A percentile compares a stretch with the other conserved stretches of the same genome.
Evolutionary conservation across 2,888 invertebrate species (phyloP).

Genomic region (Hydraecia micacea): DNA sequence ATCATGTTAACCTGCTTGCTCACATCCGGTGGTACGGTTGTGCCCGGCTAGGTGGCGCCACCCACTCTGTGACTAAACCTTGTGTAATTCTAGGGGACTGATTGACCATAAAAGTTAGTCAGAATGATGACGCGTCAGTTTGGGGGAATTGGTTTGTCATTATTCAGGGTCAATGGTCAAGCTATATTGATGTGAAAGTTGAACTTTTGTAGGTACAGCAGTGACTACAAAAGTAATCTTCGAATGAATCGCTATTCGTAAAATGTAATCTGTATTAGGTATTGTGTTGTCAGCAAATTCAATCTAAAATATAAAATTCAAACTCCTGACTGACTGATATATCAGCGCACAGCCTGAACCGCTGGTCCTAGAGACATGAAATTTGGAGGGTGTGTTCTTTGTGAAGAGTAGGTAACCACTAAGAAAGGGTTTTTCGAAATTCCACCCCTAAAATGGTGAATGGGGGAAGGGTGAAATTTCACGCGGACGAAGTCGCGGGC

Average conservation of each 20-base stretch:
- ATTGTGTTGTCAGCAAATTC: no score
- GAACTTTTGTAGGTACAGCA: background rate
- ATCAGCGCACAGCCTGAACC: no score
- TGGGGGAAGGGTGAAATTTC: no score
- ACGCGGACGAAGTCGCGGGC: no score
- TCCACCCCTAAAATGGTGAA: no score
- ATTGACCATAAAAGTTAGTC: conserved; percentile 38
- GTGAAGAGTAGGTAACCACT: no score
- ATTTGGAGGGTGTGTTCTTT: no score
- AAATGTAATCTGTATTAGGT: background rate
- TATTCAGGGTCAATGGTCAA: conserved; percentile 18
- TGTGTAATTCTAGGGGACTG: conserved; percentile 29
- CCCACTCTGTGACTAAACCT: conserved; percentile 44
- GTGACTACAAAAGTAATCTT: background rate
- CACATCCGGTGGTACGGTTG: conserved; percentile 68
- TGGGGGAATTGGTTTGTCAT: conserved; percentile 4
- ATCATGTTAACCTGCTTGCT: conserved; percentile 71
- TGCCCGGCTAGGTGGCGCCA: conserved; percentile 44
- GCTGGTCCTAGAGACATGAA: no score
- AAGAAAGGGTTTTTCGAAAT: no score
- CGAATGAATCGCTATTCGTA: no score
- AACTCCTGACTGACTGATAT: no score
- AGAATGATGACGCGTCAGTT: conserved; percentile 20
- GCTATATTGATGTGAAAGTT: background rate
- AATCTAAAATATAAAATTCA: no score